These are phyloP conservation scores for Rhagonycha lutea DNA, from an alignment of 2,888 invertebrate species.

Conservation along the genomic window DNA sequence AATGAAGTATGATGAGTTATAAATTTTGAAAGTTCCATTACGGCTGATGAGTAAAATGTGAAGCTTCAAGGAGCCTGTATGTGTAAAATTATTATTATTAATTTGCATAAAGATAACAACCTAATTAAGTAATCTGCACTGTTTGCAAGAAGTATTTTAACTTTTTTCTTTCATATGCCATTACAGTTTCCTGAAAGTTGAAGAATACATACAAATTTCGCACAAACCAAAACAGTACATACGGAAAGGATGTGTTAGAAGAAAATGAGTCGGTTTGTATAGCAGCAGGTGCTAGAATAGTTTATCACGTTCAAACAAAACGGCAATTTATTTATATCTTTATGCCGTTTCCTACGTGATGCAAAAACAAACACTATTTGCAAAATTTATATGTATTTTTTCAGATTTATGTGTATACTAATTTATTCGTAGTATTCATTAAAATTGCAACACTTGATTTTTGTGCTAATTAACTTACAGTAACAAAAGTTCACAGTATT, in stretches of 20 bases:
- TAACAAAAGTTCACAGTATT: background rate
- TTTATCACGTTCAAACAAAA: background rate
- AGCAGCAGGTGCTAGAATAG: background rate
- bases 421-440: background rate
- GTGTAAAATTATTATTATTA: background rate
- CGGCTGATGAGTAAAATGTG: background rate
- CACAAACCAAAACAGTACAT: background rate
- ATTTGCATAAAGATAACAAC: background rate
- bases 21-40: conserved; percentile 17
- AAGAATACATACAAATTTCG: background rate
- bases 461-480: background rate
- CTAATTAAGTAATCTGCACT: background rate
- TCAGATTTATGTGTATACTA: background rate
- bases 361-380: background rate
- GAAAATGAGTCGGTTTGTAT: background rate
- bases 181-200: background rate
- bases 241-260: background rate
- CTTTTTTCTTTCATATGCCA: background rate
- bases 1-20: conserved; percentile 6
- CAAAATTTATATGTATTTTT: background rate
- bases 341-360: background rate
- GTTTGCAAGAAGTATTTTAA: background rate
- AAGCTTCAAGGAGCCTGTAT: background rate
- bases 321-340: background rate
- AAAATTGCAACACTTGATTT: background rate